Conservation (phyloP, 2,888 invertebrate genomes). For the Galerucella nymphaeae region DNA sequence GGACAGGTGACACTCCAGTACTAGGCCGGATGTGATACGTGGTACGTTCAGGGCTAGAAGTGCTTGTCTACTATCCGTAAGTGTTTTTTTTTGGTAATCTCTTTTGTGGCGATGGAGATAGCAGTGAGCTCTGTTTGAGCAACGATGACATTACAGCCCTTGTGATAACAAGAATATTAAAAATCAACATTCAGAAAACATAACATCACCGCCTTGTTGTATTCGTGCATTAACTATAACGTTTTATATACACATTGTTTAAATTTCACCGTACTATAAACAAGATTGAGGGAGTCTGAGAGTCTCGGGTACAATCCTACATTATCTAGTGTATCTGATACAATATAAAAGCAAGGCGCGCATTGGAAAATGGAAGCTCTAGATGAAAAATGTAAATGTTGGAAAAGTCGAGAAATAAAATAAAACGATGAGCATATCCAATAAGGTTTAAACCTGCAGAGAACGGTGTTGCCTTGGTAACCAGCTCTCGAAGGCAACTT, state of each 20-base stretch:
- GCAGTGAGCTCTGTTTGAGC: no score
- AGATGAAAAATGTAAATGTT: constrained; percentile 63
- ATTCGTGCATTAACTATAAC: no score
- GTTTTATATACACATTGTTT: neutral
- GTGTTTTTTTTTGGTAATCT: no score
- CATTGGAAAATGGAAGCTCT: constrained; percentile 61
- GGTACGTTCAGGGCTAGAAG: no score
- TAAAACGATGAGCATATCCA: constrained; percentile 65
- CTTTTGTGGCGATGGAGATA: no score
- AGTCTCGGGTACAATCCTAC: constrained; percentile 23
- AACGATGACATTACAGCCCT: no score
- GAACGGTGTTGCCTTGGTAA: constrained; percentile 62
- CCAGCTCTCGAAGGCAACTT: constrained; percentile 58
- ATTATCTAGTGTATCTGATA: constrained; percentile 47
- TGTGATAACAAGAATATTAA: no score
- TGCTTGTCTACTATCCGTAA: no score
- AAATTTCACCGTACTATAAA: neutral
- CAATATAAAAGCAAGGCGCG: constrained; percentile 57
- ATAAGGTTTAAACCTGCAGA: constrained; percentile 65
- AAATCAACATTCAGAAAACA: no score
- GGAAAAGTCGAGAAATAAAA: constrained; percentile 63
- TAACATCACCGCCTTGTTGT: no score
- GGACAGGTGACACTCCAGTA: no score
- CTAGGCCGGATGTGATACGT: no score
- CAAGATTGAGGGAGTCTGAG: neutral